These are phyloP conservation scores for Diadophis punctatus DNA, from an alignment of 2,113 vertebrate species.

Conservation along the genomic window DNA sequence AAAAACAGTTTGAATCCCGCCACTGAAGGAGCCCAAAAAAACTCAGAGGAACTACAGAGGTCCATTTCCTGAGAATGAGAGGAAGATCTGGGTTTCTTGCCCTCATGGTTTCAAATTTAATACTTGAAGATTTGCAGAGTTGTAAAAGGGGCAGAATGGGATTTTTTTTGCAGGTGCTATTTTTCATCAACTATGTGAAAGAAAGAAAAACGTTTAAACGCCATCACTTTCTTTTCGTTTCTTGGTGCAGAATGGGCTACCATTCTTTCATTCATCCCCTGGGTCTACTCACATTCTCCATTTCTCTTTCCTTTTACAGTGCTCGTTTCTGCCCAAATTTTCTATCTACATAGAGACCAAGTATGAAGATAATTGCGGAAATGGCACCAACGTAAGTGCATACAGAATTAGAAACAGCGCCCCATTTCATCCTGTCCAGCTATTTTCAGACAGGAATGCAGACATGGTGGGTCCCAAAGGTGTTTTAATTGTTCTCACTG, in stretches of 20 bases:
- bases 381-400: constrained; percentile 67
- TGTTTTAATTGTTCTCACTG: no score
- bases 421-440: neutral
- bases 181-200: neutral
- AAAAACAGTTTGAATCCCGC: no score
- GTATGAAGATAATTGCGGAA: constrained; percentile 73
- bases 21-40: no score
- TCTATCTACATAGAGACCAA: constrained; percentile 77
- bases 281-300: neutral
- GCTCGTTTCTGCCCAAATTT: constrained; percentile 77
- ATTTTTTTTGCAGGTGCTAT: neutral
- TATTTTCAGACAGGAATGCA: neutral
- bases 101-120: neutral
- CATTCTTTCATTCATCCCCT: neutral
- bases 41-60: neutral
- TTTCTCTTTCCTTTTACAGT: constrained; percentile 53
- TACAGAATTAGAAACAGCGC: no score
- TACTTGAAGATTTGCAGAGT: neutral
- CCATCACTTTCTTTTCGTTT: neutral
- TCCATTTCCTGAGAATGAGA: neutral
- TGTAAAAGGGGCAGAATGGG: no score
- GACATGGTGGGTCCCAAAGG: neutral
- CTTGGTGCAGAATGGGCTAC: neutral
- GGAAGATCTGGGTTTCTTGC: neutral
- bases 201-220: neutral